phyloP scores from a whole-genome alignment of 2,888 invertebrate species.

The Nemoura dubitans region DNA sequence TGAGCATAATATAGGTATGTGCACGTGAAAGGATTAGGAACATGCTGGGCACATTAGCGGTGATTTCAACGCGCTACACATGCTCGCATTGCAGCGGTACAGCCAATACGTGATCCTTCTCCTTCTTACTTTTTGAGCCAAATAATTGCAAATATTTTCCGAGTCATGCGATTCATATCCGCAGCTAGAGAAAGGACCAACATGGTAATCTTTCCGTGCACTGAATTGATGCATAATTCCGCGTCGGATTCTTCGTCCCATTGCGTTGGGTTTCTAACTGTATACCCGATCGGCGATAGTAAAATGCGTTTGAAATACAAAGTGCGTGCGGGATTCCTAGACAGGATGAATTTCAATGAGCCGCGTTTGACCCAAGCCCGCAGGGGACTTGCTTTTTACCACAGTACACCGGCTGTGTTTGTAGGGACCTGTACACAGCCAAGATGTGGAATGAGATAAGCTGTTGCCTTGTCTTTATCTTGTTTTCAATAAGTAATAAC shows the following conservation, averaged over 20 bases:
- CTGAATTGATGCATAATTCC: background rate
- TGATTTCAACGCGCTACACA: background rate
- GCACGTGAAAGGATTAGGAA: background rate
- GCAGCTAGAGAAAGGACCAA: too few relatives aligned
- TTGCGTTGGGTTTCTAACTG: background rate
- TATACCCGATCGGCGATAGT: background rate
- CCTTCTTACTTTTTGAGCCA: background rate
- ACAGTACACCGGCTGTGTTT: background rate
- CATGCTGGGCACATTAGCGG: background rate
- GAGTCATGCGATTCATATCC: background rate
- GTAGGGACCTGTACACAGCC: too few relatives aligned
- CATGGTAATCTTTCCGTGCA: background rate
- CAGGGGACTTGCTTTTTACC: background rate
- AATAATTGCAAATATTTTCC: background rate
- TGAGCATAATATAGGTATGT: too few relatives aligned
- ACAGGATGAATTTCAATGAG: background rate
- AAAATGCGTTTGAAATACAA: background rate
- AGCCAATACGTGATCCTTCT: background rate
- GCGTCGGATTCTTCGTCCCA: background rate
- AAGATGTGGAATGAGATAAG: background rate
- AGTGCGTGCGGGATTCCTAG: background rate
- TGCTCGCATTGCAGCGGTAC: background rate
- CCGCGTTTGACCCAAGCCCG: background rate
- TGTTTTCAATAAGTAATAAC: background rate
- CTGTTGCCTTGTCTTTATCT: background rate